Base-by-base conservation (phyloP, 2,113 vertebrate species). In the Rutilus rutilus region DNA sequence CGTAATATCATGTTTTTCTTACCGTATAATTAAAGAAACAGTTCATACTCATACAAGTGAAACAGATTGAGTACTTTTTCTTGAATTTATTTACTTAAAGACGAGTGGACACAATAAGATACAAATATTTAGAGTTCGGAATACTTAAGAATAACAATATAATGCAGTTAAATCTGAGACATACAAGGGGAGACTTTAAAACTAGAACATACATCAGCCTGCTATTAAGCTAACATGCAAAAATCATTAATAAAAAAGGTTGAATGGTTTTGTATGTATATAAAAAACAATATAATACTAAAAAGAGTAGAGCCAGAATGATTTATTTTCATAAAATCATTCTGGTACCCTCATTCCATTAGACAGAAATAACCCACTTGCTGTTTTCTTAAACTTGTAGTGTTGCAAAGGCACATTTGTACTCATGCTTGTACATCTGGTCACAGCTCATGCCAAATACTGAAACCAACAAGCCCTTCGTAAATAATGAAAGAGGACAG, bases 201-300 rank as follows among this genome's bases (percentile, higher is more conserved):
- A 89, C 93, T 93, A 94, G 88, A 88, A 93, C 89, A 90, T 90
- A 92, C 90, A 93, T 91, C 86, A 90, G 92, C 77, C 91, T 75
- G 86, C 85, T 91, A 93, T 80, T 92, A 87, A 92, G 90, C 92
- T 92, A 84, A 94, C 94, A 95, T 95, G 95, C 94, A 95, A 91
- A 91, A 92, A 91, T 92, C 92, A 91, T 88, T 90, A 92, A 93
- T 87, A 42, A 79, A 85, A 86, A 87, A 87, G 39, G 84, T 85
- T 86, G 76, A 87, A 87, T 86, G 88, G 91, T 92, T 79, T 90
- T 90, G 90, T 91, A 89, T 89, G 92, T 88, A 86, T 91, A 92
- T 93, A 94, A 92, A 93, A 94, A 93, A 93, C 92, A 90, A 93
- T 92, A 93, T 91, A 94, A 94, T 93, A 94, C 92, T 94, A 93